These are phyloP conservation scores for Knipowitschia caucasica DNA, from an alignment of 2,797 vertebrate species.

Conservation along the genomic window DNA sequence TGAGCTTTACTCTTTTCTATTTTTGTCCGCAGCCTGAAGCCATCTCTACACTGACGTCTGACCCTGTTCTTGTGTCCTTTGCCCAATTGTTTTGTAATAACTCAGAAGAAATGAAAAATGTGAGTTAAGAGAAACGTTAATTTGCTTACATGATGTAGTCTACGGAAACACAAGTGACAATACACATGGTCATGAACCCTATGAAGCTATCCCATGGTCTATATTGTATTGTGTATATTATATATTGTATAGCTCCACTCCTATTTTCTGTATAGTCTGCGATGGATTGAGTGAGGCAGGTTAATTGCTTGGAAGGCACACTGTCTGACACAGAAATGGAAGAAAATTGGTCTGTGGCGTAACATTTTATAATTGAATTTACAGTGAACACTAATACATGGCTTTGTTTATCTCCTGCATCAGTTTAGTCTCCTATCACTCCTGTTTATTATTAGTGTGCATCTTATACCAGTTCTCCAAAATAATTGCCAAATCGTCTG, in stretches of 20 bases:
- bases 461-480: not conserved
- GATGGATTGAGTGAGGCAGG: constrained; percentile 2
- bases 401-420: constrained; percentile 21
- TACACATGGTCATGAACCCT: constrained; percentile 1
- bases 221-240: too few relatives aligned
- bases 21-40: constrained; percentile 83
- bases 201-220: constrained; percentile 3
- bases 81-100: constrained; percentile 95
- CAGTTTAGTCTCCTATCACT: constrained; percentile 3
- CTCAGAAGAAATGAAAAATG: constrained; percentile 83
- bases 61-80: constrained; percentile 91
- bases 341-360: constrained; percentile 22
- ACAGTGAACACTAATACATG: constrained; percentile 1
- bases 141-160: not conserved
- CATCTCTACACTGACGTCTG: constrained; percentile 94
- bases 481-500: constrained; percentile 32
- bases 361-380: constrained; percentile 36
- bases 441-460: constrained; percentile 19
- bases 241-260: constrained; percentile 35
- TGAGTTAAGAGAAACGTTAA: constrained; percentile 58
- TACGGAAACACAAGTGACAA: not conserved
- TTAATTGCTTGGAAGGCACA: constrained; percentile 24
- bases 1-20: not conserved
- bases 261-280: constrained; percentile 21
- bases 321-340: constrained; percentile 20